Conservation (phyloP, 2,888 invertebrate species). For the Peribatodes rhomboidaria region DNA sequence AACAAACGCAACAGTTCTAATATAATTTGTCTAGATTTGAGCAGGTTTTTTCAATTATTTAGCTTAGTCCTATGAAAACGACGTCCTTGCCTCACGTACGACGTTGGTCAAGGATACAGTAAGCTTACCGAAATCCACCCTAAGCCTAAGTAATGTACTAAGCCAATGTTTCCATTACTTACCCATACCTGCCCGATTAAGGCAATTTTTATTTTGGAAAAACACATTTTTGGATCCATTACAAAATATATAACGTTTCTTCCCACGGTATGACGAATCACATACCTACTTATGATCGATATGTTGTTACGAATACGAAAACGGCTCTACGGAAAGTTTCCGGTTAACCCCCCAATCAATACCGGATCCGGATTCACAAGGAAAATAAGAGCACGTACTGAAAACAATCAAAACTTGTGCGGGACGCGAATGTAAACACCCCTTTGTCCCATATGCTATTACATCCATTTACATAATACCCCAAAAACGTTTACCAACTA, state of each 20-base stretch:
- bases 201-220: not conserved
- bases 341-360: conserved; percentile 26
- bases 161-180: not conserved
- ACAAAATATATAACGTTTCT: no score
- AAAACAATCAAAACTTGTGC: conserved; percentile 48
- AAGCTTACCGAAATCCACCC: not conserved
- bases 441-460: conserved; percentile 45
- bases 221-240: no score
- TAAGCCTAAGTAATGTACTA: not conserved
- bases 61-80: not conserved
- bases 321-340: conserved; percentile 20
- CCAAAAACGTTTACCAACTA: conserved; percentile 43
- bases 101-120: not conserved
- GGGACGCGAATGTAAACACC: conserved; percentile 44
- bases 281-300: not conserved
- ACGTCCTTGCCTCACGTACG: no score
- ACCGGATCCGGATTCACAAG: conserved; percentile 16
- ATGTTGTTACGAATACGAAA: not conserved
- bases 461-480: conserved; percentile 46
- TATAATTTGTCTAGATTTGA: not conserved
- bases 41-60: not conserved
- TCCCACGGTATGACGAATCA: no score
- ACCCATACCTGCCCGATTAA: not conserved
- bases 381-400: conserved; percentile 44
- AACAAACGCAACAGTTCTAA: no score